Conservation (phyloP, 2,888 invertebrate genomes). For the Lepidochrysops patricia region DNA sequence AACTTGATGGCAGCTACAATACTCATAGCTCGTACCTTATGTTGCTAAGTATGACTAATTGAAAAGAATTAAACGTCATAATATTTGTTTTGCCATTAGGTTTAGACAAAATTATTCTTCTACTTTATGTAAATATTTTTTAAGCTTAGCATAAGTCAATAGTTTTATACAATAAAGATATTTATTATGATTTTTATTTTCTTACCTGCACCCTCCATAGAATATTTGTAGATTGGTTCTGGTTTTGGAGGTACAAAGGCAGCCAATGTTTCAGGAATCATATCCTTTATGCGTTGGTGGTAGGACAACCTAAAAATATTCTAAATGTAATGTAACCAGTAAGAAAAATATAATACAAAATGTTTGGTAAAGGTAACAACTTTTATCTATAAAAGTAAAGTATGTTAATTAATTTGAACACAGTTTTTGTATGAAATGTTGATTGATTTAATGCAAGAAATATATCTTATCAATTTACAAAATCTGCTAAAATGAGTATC, state of each 20-base stretch:
- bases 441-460: too few relatives aligned
- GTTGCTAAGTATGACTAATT: not conserved
- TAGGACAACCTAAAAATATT: conserved; percentile 85
- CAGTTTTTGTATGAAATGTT: too few relatives aligned
- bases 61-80: not conserved
- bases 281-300: conserved; percentile 93
- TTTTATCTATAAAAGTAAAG: too few relatives aligned
- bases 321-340: too few relatives aligned
- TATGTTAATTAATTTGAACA: too few relatives aligned
- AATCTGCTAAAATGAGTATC: not conserved
- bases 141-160: conserved; percentile 47
- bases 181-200: conserved; percentile 36
- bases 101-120: conserved; percentile 20
- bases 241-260: conserved; percentile 89
- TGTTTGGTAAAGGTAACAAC: too few relatives aligned
- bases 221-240: conserved; percentile 92
- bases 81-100: not conserved
- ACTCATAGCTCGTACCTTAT: not conserved
- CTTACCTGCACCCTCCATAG: conserved; percentile 91
- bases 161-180: conserved; percentile 34
- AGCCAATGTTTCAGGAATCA: conserved; percentile 91
- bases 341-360: too few relatives aligned
- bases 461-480: too few relatives aligned
- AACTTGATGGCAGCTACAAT: not conserved
- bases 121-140: conserved; percentile 58